Evolutionary conservation across 1,140 invertebrate species (phyloP), one percentile per base, ranked within the genome.

Genomic region (Trachymyrmex septentrionalis): DNA sequence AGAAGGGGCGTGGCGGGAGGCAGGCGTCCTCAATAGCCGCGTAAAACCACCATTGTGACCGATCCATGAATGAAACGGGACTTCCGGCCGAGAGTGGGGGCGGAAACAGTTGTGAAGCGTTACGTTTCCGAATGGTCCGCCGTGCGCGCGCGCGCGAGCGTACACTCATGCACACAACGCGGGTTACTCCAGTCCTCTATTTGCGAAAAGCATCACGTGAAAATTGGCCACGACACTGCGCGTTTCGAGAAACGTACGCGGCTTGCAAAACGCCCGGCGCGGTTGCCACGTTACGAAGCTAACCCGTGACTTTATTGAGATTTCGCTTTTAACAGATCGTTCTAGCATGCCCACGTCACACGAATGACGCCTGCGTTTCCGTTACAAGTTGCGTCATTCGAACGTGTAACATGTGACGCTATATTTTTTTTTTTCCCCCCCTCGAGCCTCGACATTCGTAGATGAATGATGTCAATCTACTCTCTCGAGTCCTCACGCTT

Each of bases 21-120:
- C 66, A 89, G 92, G 91, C 93, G 92, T 93, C 92, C 93, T 93
- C 92, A 94, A 94, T 93, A 94, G 93, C 93, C 91, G 91, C 93
- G 93, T 94, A 94, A 94, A 94, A 94, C 93, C 93, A 93, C 93
- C 93, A 94, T 94, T 93, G 92, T 94, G 93, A 94, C 93, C 93
- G 93, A 94, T 93, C 91, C 93, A 93, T 94, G 93, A 94, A 94
- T 94, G 93, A 94, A 94, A 93, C 92, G 93, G 92, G 93, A 94
- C 93, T 94, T 94, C 93, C 93, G 92, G 93, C 92, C 92, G 88
- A 88, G 92, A 93, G 93, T 93, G 93, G 92, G 93, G 93, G 92
- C 93, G 93, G 93, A 94, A 94, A 94, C 93, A 94, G 93, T 94
- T 94, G 93, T 93, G 91, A 92, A 92, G 92, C 90, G 92, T 92